Conservation (phyloP, 2,888 invertebrate genomes). For the Leucozona laternaria region DNA sequence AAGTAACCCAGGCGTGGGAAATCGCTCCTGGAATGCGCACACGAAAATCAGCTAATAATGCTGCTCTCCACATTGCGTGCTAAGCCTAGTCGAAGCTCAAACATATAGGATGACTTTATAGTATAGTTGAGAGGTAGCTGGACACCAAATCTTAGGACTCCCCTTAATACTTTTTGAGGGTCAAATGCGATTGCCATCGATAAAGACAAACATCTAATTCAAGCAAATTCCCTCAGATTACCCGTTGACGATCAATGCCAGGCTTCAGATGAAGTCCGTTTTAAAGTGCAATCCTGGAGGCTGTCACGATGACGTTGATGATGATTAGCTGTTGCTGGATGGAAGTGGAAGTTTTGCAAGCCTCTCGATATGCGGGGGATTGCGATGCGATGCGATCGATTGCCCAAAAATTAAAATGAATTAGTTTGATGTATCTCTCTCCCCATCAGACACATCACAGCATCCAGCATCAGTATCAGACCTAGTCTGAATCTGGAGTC, state of each 20-base stretch:
- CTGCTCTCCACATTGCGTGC: conserved; percentile 64
- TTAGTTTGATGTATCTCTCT: conserved; percentile 54
- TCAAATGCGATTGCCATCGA: conserved; percentile 73
- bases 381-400: conserved; percentile 63
- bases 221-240: conserved; percentile 67
- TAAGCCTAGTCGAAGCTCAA: conserved; percentile 57
- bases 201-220: conserved; percentile 65
- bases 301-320: conserved; percentile 76
- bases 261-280: conserved; percentile 24
- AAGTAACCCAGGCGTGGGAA: conserved; percentile 68
- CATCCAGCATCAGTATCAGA: background rate
- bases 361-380: conserved; percentile 59
- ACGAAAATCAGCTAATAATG: conserved; percentile 52
- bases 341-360: conserved; percentile 38
- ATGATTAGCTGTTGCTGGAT: conserved; percentile 60
- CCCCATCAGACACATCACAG: background rate
- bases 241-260: conserved; percentile 59
- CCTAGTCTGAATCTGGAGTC: conserved; percentile 4
- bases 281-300: conserved; percentile 73
- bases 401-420: conserved; percentile 74
- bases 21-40: conserved; percentile 76
- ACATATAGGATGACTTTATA: conserved; percentile 49
- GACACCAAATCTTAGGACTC: conserved; percentile 12
- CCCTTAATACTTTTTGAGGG: conserved; percentile 57
- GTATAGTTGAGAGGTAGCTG: background rate